Percentiles rank a stretch among this genome's conserved stretches.
phyloP scores from a whole-genome alignment of 2,797 vertebrate species.

The Sebastes minor region DNA sequence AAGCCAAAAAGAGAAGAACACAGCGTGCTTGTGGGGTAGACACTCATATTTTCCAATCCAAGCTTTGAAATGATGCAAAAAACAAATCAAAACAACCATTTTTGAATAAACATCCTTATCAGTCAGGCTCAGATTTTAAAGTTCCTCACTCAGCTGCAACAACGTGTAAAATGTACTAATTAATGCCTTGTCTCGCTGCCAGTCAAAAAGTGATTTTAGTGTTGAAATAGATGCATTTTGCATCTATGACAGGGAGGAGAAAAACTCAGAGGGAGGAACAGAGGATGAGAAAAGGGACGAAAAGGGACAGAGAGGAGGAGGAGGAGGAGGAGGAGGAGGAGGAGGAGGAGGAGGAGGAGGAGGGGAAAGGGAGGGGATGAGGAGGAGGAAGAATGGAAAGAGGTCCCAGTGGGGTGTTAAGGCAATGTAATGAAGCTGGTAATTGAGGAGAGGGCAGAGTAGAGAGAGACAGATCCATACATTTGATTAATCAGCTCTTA shows the following conservation, averaged over 20 bases:
- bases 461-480: slow-evolving; percentile 80
- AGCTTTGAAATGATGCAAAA: neutral
- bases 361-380: slow-evolving; percentile 27
- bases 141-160: neutral
- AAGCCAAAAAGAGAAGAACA: neutral
- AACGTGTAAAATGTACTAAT: slow-evolving; percentile 8
- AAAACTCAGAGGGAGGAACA: slow-evolving; percentile 20
- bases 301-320: slow-evolving; percentile 9
- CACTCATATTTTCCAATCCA: neutral
- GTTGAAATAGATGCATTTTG: neutral
- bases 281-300: slow-evolving; percentile 3
- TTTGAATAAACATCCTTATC: neutral
- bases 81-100: slow-evolving; percentile 6
- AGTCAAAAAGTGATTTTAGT: neutral
- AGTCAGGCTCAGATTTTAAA: slow-evolving; percentile 8
- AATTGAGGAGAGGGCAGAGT: slow-evolving; percentile 80
- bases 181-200: neutral
- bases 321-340: neutral
- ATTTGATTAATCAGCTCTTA: slow-evolving; percentile 84
- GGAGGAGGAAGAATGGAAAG: slow-evolving; percentile 54
- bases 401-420: slow-evolving; percentile 78
- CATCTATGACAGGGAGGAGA: slow-evolving; percentile 13
- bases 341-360: slow-evolving; percentile 30
- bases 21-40: neutral
- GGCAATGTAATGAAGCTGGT: slow-evolving; percentile 83